These are phyloP conservation scores for Eira barbara DNA, from an alignment of 2,113 vertebrate species.

Conservation along the genomic window DNA sequence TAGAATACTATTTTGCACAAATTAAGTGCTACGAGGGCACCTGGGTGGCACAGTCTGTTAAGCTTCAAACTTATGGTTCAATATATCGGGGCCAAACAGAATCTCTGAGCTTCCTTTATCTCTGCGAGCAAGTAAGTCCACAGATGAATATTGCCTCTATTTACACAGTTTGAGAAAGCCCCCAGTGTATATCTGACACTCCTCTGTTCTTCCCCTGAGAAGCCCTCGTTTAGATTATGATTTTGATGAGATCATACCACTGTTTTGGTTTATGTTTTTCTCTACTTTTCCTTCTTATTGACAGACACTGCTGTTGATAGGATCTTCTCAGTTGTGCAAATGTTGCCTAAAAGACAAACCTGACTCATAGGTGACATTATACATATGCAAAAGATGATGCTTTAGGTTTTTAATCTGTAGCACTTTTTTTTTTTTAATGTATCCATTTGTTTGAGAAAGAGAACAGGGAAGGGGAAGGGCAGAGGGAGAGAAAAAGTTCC, in stretches of 20 bases:
- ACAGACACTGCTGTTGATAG: background rate
- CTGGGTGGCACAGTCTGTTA: background rate
- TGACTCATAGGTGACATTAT: background rate
- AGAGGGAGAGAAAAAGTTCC: background rate
- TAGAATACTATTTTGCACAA: background rate
- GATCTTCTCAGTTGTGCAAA: background rate
- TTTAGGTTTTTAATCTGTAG: background rate
- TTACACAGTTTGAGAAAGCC: background rate
- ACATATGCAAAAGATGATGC: background rate
- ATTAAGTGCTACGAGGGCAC: background rate
- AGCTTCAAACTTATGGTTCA: background rate
- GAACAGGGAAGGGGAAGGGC: background rate
- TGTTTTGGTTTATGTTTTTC: background rate
- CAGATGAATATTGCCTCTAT: background rate
- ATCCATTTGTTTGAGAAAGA: background rate
- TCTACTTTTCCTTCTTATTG: background rate
- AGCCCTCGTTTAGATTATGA: background rate
- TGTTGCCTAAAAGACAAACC: background rate
- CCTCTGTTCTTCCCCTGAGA: background rate
- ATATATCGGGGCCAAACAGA: background rate
- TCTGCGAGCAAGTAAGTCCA: background rate
- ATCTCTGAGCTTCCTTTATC: background rate
- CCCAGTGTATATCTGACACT: background rate
- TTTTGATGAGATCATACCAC: background rate
- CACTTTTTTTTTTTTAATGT: background rate